Base-by-base conservation (phyloP, 2,888 invertebrate genomes). In the Cosmopolites sordidus region DNA sequence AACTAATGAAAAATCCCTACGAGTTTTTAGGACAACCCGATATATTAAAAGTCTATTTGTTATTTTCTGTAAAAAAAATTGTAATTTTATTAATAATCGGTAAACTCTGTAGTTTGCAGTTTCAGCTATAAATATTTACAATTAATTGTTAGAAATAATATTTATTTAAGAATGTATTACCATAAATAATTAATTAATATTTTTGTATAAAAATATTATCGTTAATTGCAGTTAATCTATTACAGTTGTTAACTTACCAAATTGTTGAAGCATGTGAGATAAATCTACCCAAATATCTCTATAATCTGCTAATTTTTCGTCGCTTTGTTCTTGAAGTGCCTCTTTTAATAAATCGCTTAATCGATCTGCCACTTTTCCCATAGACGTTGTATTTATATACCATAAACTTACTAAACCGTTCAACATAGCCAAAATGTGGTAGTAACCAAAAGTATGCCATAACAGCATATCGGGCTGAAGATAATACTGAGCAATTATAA, bases 261-360 rank as follows among this genome's bases (percentile, higher is more conserved):
- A 71, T 67, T 86, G 86, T 66, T 86, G 86, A 86, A 86, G 86
- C 83, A 86, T 84, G 60, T 86, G 84, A 2, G 86, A 86, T 16
- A 86, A 71, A 63, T 86, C 86, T 1, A 86, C 83, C 70, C 70
- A 70, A 22, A 70, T 57, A 67, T 84, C 82, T 8, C 86, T 77
- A 68, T 82, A 84, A 66, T 84, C 83, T 0, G 83, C 83, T 18
- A 86, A 70, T 62, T 82, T 81, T 62, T 82, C 81, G 55, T 79
- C 72, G 0, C 85, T 81, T 0, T 85, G 82, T 60, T 84, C 80
- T 3, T 81, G 77, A 1, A 79, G 78, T 0, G 84, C 84, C 45
- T 78, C 78, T 64, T 83, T 79, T 14, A 86, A 71, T 55, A 83
- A 83, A 57, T 76, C 73, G 1, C 83, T 80, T 9, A 86, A 67